Conservation (phyloP, 2,888 invertebrate genomes). For the Oxyscelio sp. region DNA sequence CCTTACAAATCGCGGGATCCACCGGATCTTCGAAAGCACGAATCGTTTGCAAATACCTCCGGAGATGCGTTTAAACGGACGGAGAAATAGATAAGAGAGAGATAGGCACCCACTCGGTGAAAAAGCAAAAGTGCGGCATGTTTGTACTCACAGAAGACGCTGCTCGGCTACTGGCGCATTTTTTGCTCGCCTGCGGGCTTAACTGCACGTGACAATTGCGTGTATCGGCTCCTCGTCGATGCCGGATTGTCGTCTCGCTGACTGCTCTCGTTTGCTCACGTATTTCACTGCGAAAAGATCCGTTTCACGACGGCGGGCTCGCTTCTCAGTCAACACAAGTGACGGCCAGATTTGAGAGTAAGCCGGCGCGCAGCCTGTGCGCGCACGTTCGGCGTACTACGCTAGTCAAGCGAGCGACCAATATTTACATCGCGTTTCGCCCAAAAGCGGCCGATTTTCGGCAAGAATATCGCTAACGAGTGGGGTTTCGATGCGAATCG, state of each 20-base stretch:
- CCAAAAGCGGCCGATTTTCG: too few species aligned
- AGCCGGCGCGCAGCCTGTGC: constrained; percentile 84
- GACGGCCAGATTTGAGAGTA: constrained; percentile 89
- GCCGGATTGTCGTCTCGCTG: constrained; percentile 17
- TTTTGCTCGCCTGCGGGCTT: constrained; percentile 47
- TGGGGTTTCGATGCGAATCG: too few species aligned
- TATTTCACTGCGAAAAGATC: constrained; percentile 62
- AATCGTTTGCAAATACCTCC: too few species aligned
- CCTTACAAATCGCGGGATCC: too few species aligned
- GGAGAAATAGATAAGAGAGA: too few species aligned
- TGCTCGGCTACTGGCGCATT: constrained; percentile 55
- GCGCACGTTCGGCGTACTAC: constrained; percentile 50
- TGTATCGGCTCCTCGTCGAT: constrained; percentile 28
- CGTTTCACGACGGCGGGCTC: constrained; percentile 82
- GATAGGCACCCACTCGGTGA: too few species aligned
- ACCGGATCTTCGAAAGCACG: too few species aligned
- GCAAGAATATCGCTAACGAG: too few species aligned
- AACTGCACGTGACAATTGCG: constrained; percentile 81
- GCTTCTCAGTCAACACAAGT: constrained; percentile 90
- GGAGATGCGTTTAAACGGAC: too few species aligned
- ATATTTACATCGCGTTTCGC: constrained; percentile 62
- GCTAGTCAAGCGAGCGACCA: constrained; percentile 64
- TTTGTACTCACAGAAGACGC: constrained; percentile 70
- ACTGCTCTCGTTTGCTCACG: constrained; percentile 9
- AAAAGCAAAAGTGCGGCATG: too few species aligned